A percentile compares a stretch with the other conserved stretches of the same genome.
Conservation (phyloP, 1,140 invertebrate genomes). For the Hylaeus volcanicus region DNA sequence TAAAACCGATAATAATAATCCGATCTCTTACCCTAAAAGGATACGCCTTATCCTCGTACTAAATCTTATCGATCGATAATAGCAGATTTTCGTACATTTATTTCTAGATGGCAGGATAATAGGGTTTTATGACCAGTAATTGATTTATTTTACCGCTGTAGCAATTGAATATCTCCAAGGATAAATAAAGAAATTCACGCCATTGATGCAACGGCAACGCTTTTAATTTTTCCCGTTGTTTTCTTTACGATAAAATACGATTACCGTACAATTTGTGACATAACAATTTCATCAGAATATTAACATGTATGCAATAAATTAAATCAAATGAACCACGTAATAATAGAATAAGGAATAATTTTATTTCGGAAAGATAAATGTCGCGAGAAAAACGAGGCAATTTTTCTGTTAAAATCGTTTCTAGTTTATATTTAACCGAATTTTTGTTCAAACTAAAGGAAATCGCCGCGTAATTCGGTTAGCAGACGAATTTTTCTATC, state of each 20-base stretch:
- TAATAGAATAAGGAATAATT: neutral
- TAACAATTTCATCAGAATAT: neutral
- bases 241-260: neutral
- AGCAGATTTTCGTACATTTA: neutral
- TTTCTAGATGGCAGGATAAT: slow-evolving; percentile 46
- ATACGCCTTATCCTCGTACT: neutral
- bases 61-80: slow-evolving; percentile 34
- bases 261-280: neutral
- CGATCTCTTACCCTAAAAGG: neutral
- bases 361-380: neutral
- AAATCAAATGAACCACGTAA: neutral
- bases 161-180: neutral
- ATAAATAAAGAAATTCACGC: neutral
- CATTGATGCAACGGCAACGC: neutral
- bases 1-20: neutral
- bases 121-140: neutral
- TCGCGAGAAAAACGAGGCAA: neutral
- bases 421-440: neutral
- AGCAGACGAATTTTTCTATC: slow-evolving; percentile 58
- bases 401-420: neutral
- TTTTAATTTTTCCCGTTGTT: neutral
- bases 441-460: neutral
- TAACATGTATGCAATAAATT: neutral
- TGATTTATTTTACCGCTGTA: neutral
- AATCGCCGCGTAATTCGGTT: slow-evolving; percentile 8